Base-by-base conservation (phyloP, 2,888 invertebrate species). In the Amblyteles armatorius region DNA sequence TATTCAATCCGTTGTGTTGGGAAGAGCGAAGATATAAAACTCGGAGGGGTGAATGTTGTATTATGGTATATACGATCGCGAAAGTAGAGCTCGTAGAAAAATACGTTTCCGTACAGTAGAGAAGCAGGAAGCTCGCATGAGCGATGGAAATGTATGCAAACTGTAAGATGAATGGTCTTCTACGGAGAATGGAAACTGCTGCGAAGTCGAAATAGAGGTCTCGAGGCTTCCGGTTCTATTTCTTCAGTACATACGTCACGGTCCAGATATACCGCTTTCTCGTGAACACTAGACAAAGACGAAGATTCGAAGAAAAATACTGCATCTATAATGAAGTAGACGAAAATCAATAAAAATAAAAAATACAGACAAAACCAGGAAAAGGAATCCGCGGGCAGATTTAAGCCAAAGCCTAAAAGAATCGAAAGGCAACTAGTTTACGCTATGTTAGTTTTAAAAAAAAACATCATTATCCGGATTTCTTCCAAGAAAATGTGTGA, bases 131-230 rank as follows among this genome's bases (percentile, higher is more conserved):
- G 55, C 65, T 80, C 40, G 79, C 65, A 67, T 80, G 65, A 73
- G 73, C 40, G 67, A 80, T 80, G 72, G 65, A 80, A 80, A 73
- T 80, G 65, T 80, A 80, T 80, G 73, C 72, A 73, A 73, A 80
- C 72, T 73, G 72, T 33, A 80, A 80, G 79, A 80, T 65, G 79
- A 79, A 79, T 79, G 79, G 72, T 65, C 55, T 73, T 67, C 72
- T 60, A 33, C 33, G 29, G 26, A 44, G 63, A 19, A 65, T 63
- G 63, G 63, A 44, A 48, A 44, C 40, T 67, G 52, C 65, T 50
- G 33, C 60, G 36, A 67, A 73, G 65, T 44, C 57, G 79, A 33
- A 73, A 80, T 55, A 26, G 55, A 33, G 50, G 63, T 73, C 57
- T 40, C 16, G 72, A 7, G 40, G 29, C 65, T 79, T 67, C 50